Conservation (phyloP, 1,140 invertebrate species). For the Dolichoris vasculosae region DNA sequence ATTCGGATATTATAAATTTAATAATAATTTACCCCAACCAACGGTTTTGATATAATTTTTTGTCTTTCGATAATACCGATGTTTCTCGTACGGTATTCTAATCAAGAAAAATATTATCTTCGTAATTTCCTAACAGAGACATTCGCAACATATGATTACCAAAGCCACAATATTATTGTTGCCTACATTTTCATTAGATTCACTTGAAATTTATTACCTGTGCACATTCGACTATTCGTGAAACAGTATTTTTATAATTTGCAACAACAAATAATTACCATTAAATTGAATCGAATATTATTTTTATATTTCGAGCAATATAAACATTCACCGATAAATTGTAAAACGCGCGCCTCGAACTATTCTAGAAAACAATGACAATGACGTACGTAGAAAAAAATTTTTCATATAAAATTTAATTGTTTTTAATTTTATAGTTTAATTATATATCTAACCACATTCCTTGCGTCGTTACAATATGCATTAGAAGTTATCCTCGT, state of each 20-base stretch:
- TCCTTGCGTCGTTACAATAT: not conserved
- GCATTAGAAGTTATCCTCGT: not conserved
- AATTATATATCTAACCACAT: not conserved
- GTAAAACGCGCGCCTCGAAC: no score
- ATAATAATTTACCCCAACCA: not conserved
- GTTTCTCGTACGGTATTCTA: not conserved
- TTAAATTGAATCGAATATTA: not conserved
- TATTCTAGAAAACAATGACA: not conserved
- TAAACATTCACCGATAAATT: no score
- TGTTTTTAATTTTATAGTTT: not conserved
- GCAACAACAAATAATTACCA: not conserved
- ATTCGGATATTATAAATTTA: no score
- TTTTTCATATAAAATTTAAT: not conserved
- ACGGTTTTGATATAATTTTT: no score
- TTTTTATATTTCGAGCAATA: no score
- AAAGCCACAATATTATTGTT: not conserved
- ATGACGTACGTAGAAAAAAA: not conserved
- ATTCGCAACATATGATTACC: not conserved
- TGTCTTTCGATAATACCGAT: not conserved
- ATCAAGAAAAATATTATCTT: constrained; percentile 6
- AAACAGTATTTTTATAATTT: not conserved
- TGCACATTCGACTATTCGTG: not conserved
- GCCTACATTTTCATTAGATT: not conserved
- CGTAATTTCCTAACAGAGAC: not conserved
- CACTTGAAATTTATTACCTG: not conserved